Evolutionary conservation across 2,113 vertebrate species (phyloP), one percentile per base, ranked within the genome.

Genomic region (Guaruba guarouba): DNA sequence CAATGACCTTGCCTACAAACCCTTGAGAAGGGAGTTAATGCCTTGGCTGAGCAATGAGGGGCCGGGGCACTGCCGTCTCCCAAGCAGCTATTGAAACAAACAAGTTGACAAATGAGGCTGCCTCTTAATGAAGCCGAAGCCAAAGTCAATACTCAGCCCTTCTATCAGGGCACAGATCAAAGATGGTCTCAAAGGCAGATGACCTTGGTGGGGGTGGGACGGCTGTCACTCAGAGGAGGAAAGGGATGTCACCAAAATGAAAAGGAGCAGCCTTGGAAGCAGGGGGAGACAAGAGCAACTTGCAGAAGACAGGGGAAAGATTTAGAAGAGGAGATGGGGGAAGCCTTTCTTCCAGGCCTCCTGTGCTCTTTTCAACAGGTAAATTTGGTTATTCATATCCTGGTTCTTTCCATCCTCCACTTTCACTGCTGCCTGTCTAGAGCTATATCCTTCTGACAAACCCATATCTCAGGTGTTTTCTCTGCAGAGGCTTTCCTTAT

Each of bases 31-130:
- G 68, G 88, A 95, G 75, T 75, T 90, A 86, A 92, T 0, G 39
- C 33, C 1, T 10, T 0, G 2, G 44, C 86, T 59, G 1, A 0
- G 82, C 16, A 15, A 39, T 6, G 82, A 90, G 91, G 79, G 82
- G 89, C 16, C 9, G 64, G 8, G 71, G 83, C 29, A 37, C 35
- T 1, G 29, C 46, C 7, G 0, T 15, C 67, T 88, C 71, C 85
- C 39, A 2, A 57, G 87, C 75, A 80, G 93, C 90, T 90, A 76
- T 82, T 13, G 95, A 49, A 93, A 90, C 94, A 96, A 95, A 95
- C 90, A 95, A 83, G 92, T 80, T 97, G 96, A 97, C 96, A 97
- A 95, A 95, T 95, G 94, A 97, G 95, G 85, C 95, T 96, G 96
- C 90, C 48, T 92, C 92, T 62, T 96, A 96, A 97, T 69, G 95